Evolutionary conservation across 1,140 invertebrate species (phyloP), one percentile per base, ranked within the genome.

Genomic region (Argopecten irradians): DNA sequence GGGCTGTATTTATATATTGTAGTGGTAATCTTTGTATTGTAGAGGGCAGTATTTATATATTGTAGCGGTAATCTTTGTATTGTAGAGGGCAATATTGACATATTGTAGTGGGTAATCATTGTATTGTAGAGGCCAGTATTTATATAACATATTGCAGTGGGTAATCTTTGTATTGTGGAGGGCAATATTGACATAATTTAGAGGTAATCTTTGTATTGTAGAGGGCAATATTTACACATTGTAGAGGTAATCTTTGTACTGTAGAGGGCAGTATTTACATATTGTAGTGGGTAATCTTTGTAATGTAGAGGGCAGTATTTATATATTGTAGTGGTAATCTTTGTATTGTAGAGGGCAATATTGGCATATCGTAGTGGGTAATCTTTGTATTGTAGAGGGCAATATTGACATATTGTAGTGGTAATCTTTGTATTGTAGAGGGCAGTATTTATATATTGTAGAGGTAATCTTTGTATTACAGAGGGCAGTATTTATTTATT

Each of bases 241-340:
- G 28, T 71, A n/a, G n/a, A 3, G n/a, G 2, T 71, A 71, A 7
- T 71, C 5, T 71, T 87, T 88, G 19, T 87, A 32, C 86, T 89
- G 28, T 85, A 92, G 92, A 85, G 71, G 88, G 92, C 0, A 71
- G 43, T 92, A 28, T 92, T 92, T 83, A 91, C 92, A 83, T 92
- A 86, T 43, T 55, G 91, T 36, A 90, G 91, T 55, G 43, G 43
- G 7, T 55, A 55, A 22, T 55, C 3, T 55, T 55, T 55, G 43
- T 19, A 19, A 28, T 71, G 55, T 28, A 71, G 55, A 71, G n/a
- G 55, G 5, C 0, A 28, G 55, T 71, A 28, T 71, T 71, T n/a
- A 71, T n/a, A 71, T 71, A 28, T 71, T n/a, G n/a, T 28, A 71
- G n/a, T 3, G n/a, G 2, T 71, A 71, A 7, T 71, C 1, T 28